phyloP scores from a whole-genome alignment of 2,113 vertebrate genomes.

The Protobothrops flavoviridis region DNA sequence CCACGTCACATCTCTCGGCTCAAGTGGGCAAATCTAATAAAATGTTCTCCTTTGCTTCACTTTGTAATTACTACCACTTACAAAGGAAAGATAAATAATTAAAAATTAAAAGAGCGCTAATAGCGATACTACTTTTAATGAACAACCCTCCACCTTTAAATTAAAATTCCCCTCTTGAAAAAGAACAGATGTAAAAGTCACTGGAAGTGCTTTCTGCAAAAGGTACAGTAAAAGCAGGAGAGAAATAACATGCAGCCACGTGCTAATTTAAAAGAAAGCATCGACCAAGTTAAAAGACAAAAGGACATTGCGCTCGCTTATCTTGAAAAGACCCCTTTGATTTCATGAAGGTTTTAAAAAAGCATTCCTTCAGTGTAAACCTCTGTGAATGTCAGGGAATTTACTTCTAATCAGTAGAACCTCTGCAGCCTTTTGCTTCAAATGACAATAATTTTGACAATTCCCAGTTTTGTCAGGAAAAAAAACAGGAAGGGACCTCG shows the following conservation, averaged over 20 bases:
- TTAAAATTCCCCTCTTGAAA: neutral
- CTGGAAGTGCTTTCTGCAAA: neutral
- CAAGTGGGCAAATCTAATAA: neutral
- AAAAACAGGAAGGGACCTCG: neutral
- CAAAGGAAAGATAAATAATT: neutral
- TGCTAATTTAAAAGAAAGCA: neutral
- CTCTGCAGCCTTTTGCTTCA: neutral
- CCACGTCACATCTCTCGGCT: neutral
- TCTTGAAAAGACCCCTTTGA: neutral
- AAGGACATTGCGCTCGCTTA: neutral
- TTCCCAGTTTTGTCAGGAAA: neutral
- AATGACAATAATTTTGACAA: neutral
- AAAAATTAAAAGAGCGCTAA: neutral
- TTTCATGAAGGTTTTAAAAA: neutral
- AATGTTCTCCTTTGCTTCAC: neutral
- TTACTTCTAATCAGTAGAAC: neutral
- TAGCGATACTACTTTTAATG: neutral
- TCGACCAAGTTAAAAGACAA: neutral
- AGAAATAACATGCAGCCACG: neutral
- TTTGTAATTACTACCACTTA: neutral
- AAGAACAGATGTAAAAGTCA: neutral
- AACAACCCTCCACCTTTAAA: neutral
- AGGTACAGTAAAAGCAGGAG: neutral
- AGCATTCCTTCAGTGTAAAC: neutral
- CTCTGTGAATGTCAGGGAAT: neutral